Base-by-base conservation (phyloP, 2,797 vertebrate species). In the Melanotaenia trifasciata region DNA sequence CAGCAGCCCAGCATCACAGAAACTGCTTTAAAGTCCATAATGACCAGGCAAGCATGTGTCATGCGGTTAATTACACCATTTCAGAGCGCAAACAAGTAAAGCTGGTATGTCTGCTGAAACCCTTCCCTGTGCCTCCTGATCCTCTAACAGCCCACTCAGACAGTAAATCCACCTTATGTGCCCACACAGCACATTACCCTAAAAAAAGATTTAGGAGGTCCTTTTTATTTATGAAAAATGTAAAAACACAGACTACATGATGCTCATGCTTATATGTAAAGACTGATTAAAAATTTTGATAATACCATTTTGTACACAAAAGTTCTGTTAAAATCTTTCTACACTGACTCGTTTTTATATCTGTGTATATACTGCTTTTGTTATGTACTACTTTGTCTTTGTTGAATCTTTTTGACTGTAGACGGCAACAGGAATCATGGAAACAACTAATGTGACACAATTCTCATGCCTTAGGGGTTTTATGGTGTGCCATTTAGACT, bases 381-480 rank as follows among this genome's bases (percentile, higher is more conserved):
- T 24, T 53, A 12, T 53, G 22, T 53, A 10, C 22, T 12, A 16
- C 59, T 70, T 75, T 47, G 33, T 4, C 43, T 73, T 67, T 12
- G 20, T n/a, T 62, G 14, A 59, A 58, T 71, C 38, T 38, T 53
- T 79, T 76, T 59, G 45, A 54, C 16, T 40, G 45, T 26, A 51
- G 40, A 50, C 4, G 64, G 13, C 35, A 2, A 62, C 33, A 20
- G 32, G 58, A 64, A 76, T 58, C 64, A 53, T 12, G 3, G 18
- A 28, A 50, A 5, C 18, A 38, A 36, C 26, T 24, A 18, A 70
- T 72, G 45, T 56, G 57, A 45, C 57, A 57, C 30, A 56, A n/a
- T 10, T 45, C 40, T 36, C 4, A 8, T 43, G 61, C 35, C 28
- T 58, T 30, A 16, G 24, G 1, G 26, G 24, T 58, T 61, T 24